Percentiles rank a stretch among this genome's conserved stretches.
Evolutionary conservation across 2,888 invertebrate genomes (phyloP).

Genomic region (Acholoe squamosa): DNA sequence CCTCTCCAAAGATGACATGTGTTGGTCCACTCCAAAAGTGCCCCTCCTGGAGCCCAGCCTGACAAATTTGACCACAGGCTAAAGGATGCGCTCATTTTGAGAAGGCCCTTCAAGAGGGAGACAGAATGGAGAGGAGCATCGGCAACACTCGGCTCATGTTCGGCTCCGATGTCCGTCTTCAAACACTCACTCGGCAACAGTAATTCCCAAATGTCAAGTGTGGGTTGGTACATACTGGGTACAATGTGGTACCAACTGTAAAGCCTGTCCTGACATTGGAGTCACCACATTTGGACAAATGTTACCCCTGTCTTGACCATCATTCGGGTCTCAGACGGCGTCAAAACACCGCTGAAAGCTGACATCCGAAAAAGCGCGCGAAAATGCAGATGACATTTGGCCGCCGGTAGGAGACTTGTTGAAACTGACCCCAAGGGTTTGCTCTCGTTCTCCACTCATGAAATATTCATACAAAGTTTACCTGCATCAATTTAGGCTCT

Average conservation of each 20-base stretch:
- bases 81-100: not conserved
- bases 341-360: not conserved
- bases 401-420: not conserved
- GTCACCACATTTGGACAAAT: not conserved
- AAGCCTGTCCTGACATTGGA: not conserved
- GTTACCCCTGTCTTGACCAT: constrained; percentile 15
- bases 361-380: constrained; percentile 12
- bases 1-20: not conserved
- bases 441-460: not conserved
- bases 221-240: not conserved
- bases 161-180: constrained; percentile 20
- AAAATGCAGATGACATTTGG: not conserved
- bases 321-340: constrained; percentile 10
- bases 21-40: not conserved
- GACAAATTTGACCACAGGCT: not conserved
- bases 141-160: constrained; percentile 39
- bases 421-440: not conserved
- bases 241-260: constrained; percentile 27
- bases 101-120: not conserved
- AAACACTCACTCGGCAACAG: constrained; percentile 24
- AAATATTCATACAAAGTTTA: constrained; percentile 2
- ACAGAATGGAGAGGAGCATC: not conserved
- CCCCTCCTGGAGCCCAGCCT: not conserved
- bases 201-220: not conserved
- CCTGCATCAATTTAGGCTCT: not conserved